Base-by-base conservation (phyloP, 92 coral and sea anemone genomes). In the Porites rus region DNA sequence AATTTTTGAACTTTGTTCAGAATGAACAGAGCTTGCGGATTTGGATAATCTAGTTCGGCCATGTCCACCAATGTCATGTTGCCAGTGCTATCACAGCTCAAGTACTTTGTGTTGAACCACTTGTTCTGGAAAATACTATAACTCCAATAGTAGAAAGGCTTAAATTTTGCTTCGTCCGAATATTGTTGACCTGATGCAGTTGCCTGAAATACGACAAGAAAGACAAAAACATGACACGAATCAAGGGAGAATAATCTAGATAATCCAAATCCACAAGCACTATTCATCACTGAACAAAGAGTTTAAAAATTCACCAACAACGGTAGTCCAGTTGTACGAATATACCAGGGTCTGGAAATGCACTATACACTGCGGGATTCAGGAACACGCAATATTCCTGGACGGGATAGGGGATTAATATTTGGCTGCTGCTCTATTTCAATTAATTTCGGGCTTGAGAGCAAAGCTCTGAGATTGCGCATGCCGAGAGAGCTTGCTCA, bases 91-190 rank as follows among this genome's bases (percentile, higher is more conserved):
- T 83, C 87, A 62, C 87, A 71, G 7, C 87, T 70, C 51, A 83
- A 76, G 58, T 69, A 83, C 43, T 72, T 13, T 5, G 14, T 72
- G 13, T 3, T 14, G 51, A n/a, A 59, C 2, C 14, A 10, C 60
- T 59, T 58, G 79, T 74, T 83, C 51, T 50, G 60, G 72, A 83
- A 83, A 79, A 83, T 83, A 22, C 73, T 83, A 80, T 83, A 83
- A 46, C 87, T 72, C 87, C 87, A 83, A 69, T 28, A 83, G 72
- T 71, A 71, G 21, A 59, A 7, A 7, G 87, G 80, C 71, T 28
- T 46, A 61, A 60, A 83, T 17, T 28, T 16, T 21, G 72, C 14
- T 72, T 83, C 19, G 63, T 83, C 66, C 16, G 61, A 14, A 56
- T 56, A 56, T 14, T 10, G 60, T 9, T 56, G 16, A 56, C 61